These are phyloP conservation scores for Bradysia coprophila DNA, from an alignment of 1,140 invertebrate genomes.

Conservation along the genomic window DNA sequence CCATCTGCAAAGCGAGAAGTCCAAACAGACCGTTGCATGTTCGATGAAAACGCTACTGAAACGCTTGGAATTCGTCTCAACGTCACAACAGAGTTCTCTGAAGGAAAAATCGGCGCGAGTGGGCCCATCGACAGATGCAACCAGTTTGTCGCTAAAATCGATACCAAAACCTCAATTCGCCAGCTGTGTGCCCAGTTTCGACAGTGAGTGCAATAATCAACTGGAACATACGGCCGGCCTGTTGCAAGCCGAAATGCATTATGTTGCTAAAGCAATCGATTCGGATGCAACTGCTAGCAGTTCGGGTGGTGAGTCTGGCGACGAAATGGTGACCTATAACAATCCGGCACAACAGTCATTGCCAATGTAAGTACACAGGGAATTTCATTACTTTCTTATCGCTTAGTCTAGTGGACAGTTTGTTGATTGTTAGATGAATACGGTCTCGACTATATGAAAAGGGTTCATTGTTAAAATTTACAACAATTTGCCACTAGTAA, in stretches of 20 bases:
- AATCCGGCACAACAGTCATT: slow-evolving; percentile 53
- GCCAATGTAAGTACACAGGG: slow-evolving; percentile 67
- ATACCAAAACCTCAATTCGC: slow-evolving; percentile 15
- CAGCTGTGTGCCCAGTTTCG: slow-evolving; percentile 16
- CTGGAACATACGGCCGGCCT: slow-evolving; percentile 46
- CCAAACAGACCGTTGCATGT: slow-evolving; percentile 12
- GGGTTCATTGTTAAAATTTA: too few relatives aligned
- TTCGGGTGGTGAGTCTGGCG: slow-evolving; percentile 83
- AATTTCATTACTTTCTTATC: too few relatives aligned
- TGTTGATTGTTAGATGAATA: too few relatives aligned
- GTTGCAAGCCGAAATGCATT: slow-evolving; percentile 43
- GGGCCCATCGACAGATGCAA: slow-evolving; percentile 1
- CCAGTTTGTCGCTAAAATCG: neutral
- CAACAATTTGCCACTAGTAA: too few relatives aligned
- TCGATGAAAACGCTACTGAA: slow-evolving; percentile 17
- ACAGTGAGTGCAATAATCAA: slow-evolving; percentile 27
- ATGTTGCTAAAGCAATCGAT: slow-evolving; percentile 57
- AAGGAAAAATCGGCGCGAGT: slow-evolving; percentile 6
- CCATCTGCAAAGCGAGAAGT: slow-evolving; percentile 10
- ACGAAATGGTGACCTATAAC: slow-evolving; percentile 67
- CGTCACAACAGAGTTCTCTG: slow-evolving; percentile 10
- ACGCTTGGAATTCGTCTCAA: slow-evolving; percentile 13
- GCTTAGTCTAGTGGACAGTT: too few relatives aligned
- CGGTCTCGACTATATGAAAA: too few relatives aligned
- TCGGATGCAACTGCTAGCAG: slow-evolving; percentile 82